Base-by-base conservation (phyloP, 92 coral and sea anemone species). In the Epizoanthus ramosus region DNA sequence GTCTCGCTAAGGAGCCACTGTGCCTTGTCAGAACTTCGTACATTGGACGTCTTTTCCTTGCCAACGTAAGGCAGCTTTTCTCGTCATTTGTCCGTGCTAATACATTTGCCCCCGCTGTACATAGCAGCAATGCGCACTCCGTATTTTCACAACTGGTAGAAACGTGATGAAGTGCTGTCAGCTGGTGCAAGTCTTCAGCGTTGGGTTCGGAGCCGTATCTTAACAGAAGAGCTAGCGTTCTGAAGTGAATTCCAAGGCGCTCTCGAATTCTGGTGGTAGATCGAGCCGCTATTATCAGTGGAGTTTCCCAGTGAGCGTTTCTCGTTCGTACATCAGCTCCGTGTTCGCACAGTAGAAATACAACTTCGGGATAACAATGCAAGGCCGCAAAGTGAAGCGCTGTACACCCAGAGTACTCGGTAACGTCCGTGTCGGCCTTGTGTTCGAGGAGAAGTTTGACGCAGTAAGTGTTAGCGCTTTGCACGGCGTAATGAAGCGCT, bases 341-440 rank as follows among this genome's bases (percentile, higher is more conserved):
- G 64, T 74, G 79, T n/a, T 86, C 67, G 63, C 92, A 91, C 8
- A 91, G 90, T 33, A 91, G 83, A 52, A 85, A 43, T 1, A 88
- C 92, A 37, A 88, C 67, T 37, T 83, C 90, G 13, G 92, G 92
- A 23, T 57, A 82, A 18, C 87, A 81, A 75, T 86, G 80, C 21
- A 59, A 84, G 17, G 95, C 92, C 4, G 92, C 92, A 5, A 86
- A 25, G 31, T 91, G 95, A 58, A 91, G 89, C 6, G 95, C 88
- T 3, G 95, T 91, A 24, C 45, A 28, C 16, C 80, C 59, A 15
- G 80, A 50, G 57, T 68, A 74, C 35, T 68, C 84, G 18, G 63
- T 43, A 24, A 83, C 64, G 69, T 91, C 83, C 8, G 79, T 74
- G 21, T 86, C 68, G 14, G 83, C 90, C 13, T 82, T 79, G 65